Evolutionary conservation across 2,888 invertebrate species (phyloP), one percentile per base, ranked within the genome.

Genomic region (Cyclophora albipunctata): DNA sequence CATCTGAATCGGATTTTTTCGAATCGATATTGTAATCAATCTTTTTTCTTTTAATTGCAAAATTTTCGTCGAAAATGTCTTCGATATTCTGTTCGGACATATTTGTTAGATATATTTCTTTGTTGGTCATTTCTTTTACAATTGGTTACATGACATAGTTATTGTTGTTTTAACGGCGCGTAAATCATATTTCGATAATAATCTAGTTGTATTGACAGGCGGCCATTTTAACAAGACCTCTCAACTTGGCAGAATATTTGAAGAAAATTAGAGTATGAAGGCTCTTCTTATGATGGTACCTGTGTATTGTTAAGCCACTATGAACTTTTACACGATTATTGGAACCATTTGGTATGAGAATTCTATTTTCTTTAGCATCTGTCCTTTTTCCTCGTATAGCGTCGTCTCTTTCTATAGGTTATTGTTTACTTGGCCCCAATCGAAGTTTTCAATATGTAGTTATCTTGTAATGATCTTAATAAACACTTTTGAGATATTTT

Each of bases 111-210:
- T 20, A 20, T 20, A 20, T 20, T 20, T 20, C 20, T 20, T 20
- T 20, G 20, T 20, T 20, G 20, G 20, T 20, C 20, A 20, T 20
- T 20, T 20, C 20, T 20, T 20, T 20, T 20, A 20, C 2, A 20
- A 1, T 20, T 59, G 78, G 81, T 79, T 82, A 83, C 81, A n/a
- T n/a, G n/a, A n/a, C n/a, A 79, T 72, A 51, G 67, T 78, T 73
- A 85, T 87, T 86, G 85, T 86, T 80, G 72, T 76, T 81, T 81
- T 84, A 84, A 81, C 81, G 69, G 76, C 72, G 83, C 82, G 83
- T 84, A 86, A 84, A 86, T 87, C 84, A 84, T 86, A 82, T 75
- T 73, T 70, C 78, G 87, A 88, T 87, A 79, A 83, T 85, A 87
- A 88, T 88, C 88, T 79, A 37, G 37, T 37, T 57, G 53, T 67